phyloP scores from a whole-genome alignment of 2,888 invertebrate species.

The Tubulanus polymorphus region DNA sequence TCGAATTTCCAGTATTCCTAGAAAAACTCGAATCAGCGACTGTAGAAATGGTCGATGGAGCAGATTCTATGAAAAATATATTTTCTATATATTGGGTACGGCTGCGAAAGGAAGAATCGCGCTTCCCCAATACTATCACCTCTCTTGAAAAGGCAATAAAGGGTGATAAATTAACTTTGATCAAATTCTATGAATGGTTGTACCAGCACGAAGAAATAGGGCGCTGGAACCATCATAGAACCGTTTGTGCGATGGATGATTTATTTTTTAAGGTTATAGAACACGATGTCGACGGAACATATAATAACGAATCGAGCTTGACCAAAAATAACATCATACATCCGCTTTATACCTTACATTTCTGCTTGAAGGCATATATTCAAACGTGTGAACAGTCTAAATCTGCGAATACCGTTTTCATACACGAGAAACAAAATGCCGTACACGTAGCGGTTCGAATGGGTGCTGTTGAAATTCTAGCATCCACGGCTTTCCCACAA shows the following conservation, averaged over 20 bases:
- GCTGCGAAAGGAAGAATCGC: neutral
- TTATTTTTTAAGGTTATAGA: neutral
- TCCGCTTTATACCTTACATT: neutral
- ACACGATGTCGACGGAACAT: neutral
- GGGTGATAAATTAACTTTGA: neutral
- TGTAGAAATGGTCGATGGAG: neutral
- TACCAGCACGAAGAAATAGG: neutral
- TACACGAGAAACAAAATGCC: conserved; percentile 1
- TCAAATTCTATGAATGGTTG: neutral
- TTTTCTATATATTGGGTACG: neutral
- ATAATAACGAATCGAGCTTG: neutral
- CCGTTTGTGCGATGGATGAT: neutral
- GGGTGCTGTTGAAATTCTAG: neutral
- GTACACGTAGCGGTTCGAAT: neutral
- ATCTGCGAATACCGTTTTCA: neutral
- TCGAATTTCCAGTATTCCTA: neutral
- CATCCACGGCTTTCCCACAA: neutral
- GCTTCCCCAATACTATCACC: neutral
- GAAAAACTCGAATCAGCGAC: neutral
- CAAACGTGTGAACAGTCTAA: neutral
- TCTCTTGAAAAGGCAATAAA: neutral
- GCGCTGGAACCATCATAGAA: neutral
- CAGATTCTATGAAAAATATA: neutral
- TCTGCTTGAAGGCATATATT: neutral
- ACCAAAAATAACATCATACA: conserved; percentile 1